Conservation (phyloP, 2,888 invertebrate species). For the Tipula confusa region DNA sequence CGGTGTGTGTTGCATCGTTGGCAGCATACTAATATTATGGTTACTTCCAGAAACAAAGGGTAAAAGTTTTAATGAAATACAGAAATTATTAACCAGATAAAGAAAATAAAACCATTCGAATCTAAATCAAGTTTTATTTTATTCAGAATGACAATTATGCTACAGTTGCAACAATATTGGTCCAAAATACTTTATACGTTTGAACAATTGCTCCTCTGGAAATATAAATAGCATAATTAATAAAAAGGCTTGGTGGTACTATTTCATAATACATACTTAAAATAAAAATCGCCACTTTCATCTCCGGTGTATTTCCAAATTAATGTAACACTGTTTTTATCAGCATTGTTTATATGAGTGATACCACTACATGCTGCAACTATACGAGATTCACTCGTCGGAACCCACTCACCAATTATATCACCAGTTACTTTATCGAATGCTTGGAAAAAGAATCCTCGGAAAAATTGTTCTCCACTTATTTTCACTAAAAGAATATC, state of each 20-base stretch:
- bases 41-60: constrained; percentile 48
- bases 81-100: constrained; percentile 38
- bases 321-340: neutral
- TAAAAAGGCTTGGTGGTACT: neutral
- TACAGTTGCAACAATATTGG: neutral
- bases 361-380: neutral
- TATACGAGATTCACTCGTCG: neutral
- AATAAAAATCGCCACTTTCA: neutral
- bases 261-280: neutral
- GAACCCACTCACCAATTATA: neutral
- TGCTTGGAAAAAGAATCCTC: neutral
- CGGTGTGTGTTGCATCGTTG: constrained; percentile 40
- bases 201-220: neutral
- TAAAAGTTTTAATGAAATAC: constrained; percentile 44
- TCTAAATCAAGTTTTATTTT: neutral
- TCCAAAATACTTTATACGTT: neutral
- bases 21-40: constrained; percentile 42
- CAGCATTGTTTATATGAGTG: neutral
- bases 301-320: neutral
- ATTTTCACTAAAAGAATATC: neutral
- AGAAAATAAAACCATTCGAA: neutral
- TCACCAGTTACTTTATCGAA: neutral
- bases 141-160: neutral
- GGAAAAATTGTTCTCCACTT: neutral
- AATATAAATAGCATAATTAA: neutral